phyloP scores from a whole-genome alignment of 2,113 vertebrate genomes.

The Nansenia antarctica region DNA sequence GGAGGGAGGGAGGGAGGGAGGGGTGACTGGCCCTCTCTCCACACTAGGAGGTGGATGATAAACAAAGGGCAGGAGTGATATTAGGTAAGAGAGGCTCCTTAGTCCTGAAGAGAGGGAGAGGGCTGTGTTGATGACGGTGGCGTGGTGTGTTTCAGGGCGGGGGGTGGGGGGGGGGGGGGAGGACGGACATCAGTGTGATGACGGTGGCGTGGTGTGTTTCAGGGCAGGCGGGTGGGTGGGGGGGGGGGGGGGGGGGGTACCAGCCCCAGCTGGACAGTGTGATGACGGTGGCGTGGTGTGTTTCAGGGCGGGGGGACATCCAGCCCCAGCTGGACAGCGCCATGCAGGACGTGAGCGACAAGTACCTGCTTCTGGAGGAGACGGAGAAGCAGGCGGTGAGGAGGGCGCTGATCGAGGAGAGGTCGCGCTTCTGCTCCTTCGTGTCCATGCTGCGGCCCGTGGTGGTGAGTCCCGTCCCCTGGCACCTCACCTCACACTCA shows the following conservation, averaged over 20 bases:
- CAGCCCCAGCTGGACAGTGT: too few species aligned
- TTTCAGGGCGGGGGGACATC: slow-evolving; percentile 92
- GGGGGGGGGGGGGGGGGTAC: too few species aligned
- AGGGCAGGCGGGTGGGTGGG: too few species aligned
- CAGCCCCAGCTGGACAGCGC: slow-evolving; percentile 95
- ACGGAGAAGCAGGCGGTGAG: slow-evolving; percentile 96
- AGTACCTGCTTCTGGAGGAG: slow-evolving; percentile 94
- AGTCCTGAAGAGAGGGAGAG: too few species aligned
- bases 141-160: slow-evolving; percentile 78
- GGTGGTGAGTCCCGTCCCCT: neutral
- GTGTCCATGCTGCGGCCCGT: slow-evolving; percentile 92
- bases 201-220: neutral
- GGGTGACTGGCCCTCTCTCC: neutral
- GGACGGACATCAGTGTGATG: neutral
- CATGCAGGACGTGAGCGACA: slow-evolving; percentile 95
- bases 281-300: neutral
- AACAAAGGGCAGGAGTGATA: neutral
- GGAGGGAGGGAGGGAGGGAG: neutral
- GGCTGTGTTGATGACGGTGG: neutral
- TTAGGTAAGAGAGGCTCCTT: neutral
- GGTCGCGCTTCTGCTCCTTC: slow-evolving; percentile 91
- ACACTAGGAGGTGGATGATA: neutral
- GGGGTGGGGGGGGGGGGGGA: too few species aligned
- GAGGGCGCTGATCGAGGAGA: slow-evolving; percentile 91
- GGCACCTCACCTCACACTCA: neutral